These are phyloP conservation scores for Chelon labrosus DNA, from an alignment of 2,797 vertebrate genomes.

Conservation along the genomic window DNA sequence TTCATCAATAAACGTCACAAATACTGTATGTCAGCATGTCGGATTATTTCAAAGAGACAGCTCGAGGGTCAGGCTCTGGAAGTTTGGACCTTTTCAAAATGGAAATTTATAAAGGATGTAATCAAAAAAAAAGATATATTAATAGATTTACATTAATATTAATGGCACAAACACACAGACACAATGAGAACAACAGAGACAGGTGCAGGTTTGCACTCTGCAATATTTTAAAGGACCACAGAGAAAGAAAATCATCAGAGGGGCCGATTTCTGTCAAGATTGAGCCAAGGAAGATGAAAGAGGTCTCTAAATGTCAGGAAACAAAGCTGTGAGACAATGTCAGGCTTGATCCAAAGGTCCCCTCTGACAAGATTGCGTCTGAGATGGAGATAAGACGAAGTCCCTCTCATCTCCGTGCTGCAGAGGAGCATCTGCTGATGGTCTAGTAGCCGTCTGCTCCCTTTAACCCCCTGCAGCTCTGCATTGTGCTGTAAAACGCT, in stretches of 20 bases:
- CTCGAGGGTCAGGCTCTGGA: neutral
- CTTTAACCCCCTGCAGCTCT: slow-evolving; percentile 27
- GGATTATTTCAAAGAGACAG: slow-evolving; percentile 27
- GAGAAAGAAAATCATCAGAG: slow-evolving; percentile 20
- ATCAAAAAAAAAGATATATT: neutral
- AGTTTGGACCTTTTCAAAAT: neutral
- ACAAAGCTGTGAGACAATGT: slow-evolving; percentile 37
- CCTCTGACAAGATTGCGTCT: slow-evolving; percentile 29
- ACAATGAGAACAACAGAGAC: slow-evolving; percentile 1
- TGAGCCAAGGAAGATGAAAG: slow-evolving; percentile 45
- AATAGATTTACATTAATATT: neutral
- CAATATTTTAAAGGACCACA: slow-evolving; percentile 17
- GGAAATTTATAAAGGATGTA: neutral
- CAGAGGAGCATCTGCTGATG: slow-evolving; percentile 38
- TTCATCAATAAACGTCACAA: slow-evolving; percentile 53
- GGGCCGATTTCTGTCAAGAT: slow-evolving; percentile 28
- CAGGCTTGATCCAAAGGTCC: slow-evolving; percentile 30
- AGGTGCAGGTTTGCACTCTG: slow-evolving; percentile 34
- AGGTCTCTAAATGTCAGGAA: slow-evolving; percentile 37
- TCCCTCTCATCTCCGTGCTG: slow-evolving; percentile 20
- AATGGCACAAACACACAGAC: neutral
- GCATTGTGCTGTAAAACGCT: slow-evolving; percentile 32
- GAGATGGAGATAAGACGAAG: slow-evolving; percentile 31
- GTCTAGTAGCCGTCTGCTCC: slow-evolving; percentile 19
- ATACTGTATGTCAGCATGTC: slow-evolving; percentile 19